Evolutionary conservation across 2,888 invertebrate species (phyloP).

Genomic region (Ctena decussata): DNA sequence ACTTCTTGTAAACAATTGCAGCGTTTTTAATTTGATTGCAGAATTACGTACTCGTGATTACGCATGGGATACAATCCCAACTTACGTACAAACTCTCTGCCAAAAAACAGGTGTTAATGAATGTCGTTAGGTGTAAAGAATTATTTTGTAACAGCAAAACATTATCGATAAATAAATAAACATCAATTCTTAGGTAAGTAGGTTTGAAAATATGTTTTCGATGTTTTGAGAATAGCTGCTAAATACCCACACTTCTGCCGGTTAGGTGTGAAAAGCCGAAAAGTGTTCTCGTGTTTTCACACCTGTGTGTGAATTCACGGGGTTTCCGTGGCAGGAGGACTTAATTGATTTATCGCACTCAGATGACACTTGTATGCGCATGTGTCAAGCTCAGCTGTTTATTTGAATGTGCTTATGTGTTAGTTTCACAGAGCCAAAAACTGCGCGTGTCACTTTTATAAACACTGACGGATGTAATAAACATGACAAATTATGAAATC

Average conservation of each 20-base stretch:
- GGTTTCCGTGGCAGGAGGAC: neutral
- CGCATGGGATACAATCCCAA: no score
- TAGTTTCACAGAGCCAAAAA: neutral
- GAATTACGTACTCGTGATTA: no score
- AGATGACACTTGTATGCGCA: neutral
- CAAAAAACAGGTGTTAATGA: neutral
- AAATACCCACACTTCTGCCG: neutral
- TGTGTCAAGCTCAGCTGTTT: neutral
- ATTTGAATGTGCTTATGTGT: no score
- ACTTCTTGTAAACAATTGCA: no score
- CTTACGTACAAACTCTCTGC: no score
- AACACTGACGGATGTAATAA: no score
- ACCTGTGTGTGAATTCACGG: neutral
- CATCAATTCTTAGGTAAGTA: neutral
- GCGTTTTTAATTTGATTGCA: no score
- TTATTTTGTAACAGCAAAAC: neutral
- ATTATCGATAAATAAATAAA: neutral
- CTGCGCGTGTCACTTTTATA: neutral
- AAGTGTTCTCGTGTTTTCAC: neutral
- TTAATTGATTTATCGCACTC: slow-evolving; percentile 1
- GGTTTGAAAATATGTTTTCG: neutral
- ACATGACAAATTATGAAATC: no score
- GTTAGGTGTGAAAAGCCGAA: neutral
- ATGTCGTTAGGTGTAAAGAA: neutral
- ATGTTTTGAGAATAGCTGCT: neutral